Conservation (phyloP, 2,797 vertebrate genomes). For the Carapus acus region DNA sequence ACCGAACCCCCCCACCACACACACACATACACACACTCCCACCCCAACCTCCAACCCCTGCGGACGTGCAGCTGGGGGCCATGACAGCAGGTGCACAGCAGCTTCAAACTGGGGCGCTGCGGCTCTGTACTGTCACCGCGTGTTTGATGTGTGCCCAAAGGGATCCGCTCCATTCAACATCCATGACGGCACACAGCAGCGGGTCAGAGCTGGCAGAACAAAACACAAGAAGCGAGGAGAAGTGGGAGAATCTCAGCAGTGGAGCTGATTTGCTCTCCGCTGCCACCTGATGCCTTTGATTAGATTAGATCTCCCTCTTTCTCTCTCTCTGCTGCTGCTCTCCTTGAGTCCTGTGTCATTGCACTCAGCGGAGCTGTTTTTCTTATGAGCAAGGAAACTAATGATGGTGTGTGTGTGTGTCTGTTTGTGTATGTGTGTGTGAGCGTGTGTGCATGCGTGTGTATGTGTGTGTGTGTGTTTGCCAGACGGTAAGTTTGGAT, state of each 20-base stretch:
- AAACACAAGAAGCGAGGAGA: slow-evolving; percentile 2
- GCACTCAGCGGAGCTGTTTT: neutral
- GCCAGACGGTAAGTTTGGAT: too few species aligned
- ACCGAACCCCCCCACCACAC: too few species aligned
- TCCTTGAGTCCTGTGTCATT: neutral
- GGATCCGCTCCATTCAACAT: slow-evolving; percentile 10
- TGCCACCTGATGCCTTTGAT: slow-evolving; percentile 1
- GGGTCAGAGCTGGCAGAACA: neutral
- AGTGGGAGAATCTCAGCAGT: slow-evolving; percentile 1
- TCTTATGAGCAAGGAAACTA: neutral
- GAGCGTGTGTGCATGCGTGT: slow-evolving; percentile 2
- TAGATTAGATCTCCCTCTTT: neutral
- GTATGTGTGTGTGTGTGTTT: too few species aligned
- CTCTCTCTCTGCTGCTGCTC: neutral
- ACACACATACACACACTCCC: too few species aligned
- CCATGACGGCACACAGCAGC: slow-evolving; percentile 1
- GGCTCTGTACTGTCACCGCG: slow-evolving; percentile 7
- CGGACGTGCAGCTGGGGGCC: slow-evolving; percentile 21
- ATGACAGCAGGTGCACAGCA: neutral
- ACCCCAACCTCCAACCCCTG: too few species aligned
- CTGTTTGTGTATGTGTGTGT: neutral
- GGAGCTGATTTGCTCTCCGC: neutral
- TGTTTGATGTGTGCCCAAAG: slow-evolving; percentile 19
- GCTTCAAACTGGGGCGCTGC: neutral
- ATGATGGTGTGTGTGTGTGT: too few species aligned